Evolutionary conservation across 30 jellyfish, hydroid and myxozoan genomes (phyloP), one percentile per base, ranked within the genome.

Genomic region (Pseudorhiza aurosa): DNA sequence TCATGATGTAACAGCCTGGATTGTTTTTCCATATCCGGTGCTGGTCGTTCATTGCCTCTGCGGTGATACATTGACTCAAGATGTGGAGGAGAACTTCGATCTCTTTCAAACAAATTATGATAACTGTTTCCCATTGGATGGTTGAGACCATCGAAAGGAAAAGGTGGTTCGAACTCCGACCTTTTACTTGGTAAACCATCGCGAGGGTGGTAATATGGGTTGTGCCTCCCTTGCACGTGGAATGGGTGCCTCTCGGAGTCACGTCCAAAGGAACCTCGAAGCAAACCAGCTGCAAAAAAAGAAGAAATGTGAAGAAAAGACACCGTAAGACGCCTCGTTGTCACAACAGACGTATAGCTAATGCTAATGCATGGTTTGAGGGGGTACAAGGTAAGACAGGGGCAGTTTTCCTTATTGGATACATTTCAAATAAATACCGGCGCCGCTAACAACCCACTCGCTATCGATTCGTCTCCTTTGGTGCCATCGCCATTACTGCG

Each of bases 1-100:
- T 78, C 90, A 26, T 63, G 90, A 9, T 63, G 90, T 35, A 78
- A 18, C 65, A 78, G 26, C 40, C 82, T 46, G 19, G 63, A 35
- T 19, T 67, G 68, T 56, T 78, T 78, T 33, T 78, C 90, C 1
- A 78, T 27, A 15, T 78, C 90, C 6, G 90, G 7, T 35, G 31
- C 68, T 2, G 82, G 12, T 47, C 82, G 40, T 17, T 78, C 90
- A 21, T 75, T 64, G 40, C 68, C 77, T 78, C 90, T 51, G 65
- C 90, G 90, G 22, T 68, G 81, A 44, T 57, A 78, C 55, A 78
- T 63, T 14, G 90, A 58, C 30, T 78, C 90, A 7, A 78, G 82
- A 78, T 78, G 90, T 24, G 90, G 90, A 19, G 90, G 90, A 46
- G 90, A 78, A 58, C 90, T 78, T 10, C 90, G 67, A 29, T 78